phyloP scores from a whole-genome alignment of 2,797 vertebrate species.

The Toxotes lorentzi region DNA sequence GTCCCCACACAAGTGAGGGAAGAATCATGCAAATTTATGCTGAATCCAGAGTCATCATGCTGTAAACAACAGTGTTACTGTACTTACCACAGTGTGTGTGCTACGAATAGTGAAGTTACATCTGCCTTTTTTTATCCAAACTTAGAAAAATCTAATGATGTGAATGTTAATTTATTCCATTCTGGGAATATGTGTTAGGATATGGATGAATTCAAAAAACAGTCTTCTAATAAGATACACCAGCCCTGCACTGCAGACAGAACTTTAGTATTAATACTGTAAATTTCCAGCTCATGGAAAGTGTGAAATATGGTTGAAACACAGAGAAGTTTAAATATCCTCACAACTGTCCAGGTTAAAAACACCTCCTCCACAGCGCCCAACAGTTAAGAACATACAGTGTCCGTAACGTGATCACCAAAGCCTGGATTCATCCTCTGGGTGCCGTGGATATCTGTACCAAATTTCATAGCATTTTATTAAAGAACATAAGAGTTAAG shows the following conservation, averaged over 20 bases:
- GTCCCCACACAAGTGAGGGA: slow-evolving; percentile 5
- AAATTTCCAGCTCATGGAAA: background rate
- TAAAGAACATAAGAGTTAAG: slow-evolving; percentile 1
- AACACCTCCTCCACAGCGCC: background rate
- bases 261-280: background rate
- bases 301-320: background rate
- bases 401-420: no score
- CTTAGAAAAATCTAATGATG: background rate
- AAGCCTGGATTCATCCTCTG: no score
- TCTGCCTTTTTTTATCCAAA: background rate
- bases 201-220: slow-evolving; percentile 9
- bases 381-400: no score
- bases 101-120: background rate
- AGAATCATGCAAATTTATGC: slow-evolving; percentile 19
- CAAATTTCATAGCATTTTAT: no score
- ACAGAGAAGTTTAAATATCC: background rate
- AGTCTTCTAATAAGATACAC: background rate
- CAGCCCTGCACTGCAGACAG: background rate
- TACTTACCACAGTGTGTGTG: background rate
- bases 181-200: slow-evolving; percentile 1
- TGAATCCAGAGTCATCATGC: background rate
- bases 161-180: background rate
- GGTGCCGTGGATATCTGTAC: no score
- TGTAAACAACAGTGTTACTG: slow-evolving; percentile 1
- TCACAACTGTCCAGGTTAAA: slow-evolving; percentile 5